Conservation (phyloP, 1,140 invertebrate genomes). For the Meteorus sp. region DNA sequence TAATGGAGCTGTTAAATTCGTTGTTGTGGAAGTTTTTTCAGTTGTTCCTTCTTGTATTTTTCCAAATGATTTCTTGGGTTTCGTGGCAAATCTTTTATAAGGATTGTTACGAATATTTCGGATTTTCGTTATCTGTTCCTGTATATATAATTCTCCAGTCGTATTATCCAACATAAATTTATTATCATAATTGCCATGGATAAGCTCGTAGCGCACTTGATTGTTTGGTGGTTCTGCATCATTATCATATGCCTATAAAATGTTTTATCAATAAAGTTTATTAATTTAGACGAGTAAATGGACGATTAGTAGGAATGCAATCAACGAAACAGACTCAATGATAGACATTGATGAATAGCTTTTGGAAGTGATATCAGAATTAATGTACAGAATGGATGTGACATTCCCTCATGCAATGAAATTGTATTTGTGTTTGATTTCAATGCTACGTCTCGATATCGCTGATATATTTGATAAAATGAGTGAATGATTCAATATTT, state of each 20-base stretch:
- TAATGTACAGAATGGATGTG: too few species aligned
- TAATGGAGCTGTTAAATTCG: not conserved
- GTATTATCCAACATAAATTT: slow-evolving; percentile 78
- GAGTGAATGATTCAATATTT: too few species aligned
- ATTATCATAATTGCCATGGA: slow-evolving; percentile 77
- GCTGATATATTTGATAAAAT: too few species aligned
- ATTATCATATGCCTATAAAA: slow-evolving; percentile 70
- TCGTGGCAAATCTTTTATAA: slow-evolving; percentile 24
- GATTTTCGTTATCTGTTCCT: slow-evolving; percentile 58
- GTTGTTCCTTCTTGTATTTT: slow-evolving; percentile 47
- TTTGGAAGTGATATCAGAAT: too few species aligned
- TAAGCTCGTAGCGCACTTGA: slow-evolving; percentile 80
- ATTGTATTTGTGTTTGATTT: too few species aligned
- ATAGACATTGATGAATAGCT: too few species aligned
- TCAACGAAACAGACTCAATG: not conserved
- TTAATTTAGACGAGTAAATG: too few species aligned
- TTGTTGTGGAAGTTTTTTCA: slow-evolving; percentile 23
- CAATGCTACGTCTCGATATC: too few species aligned
- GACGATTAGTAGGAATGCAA: not conserved
- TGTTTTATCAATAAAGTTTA: slow-evolving; percentile 7
- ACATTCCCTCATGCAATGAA: too few species aligned
- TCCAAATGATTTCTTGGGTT: slow-evolving; percentile 18
- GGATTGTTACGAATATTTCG: slow-evolving; percentile 39
- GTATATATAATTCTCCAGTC: slow-evolving; percentile 68
- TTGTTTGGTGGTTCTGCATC: slow-evolving; percentile 87